Base-by-base conservation (phyloP, 2,113 vertebrate species). In the Diphyllodes magnificus region DNA sequence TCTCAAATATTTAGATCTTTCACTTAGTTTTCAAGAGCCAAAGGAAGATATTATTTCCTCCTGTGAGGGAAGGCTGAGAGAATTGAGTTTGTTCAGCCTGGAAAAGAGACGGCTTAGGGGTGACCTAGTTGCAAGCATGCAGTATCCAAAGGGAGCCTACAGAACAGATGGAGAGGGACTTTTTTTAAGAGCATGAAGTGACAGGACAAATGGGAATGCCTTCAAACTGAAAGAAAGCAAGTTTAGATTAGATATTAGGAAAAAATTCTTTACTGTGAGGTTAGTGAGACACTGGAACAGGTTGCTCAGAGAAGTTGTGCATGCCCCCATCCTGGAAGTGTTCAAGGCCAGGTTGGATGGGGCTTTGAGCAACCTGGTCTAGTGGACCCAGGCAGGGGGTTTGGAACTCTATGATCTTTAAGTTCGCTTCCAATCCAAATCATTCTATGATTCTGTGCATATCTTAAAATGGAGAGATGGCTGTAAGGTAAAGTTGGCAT, bases 401-500 rank as follows among this genome's bases (percentile, higher is more conserved):
- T 35, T 82, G 47, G 33, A 59, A n/a, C 27, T 59, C 28, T 17
- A 0, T 47, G 24, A 13, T 42, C 30, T 61, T 40, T 76, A 61
- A 35, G 18, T 4, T 40, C 14, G 3, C 21, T 54, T 76, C 21
- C 54, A 89, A 23, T 15, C 37, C 31, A 56, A 56, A 35, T 35
- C 1, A 5, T 66, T 66, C 25, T 27, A 4, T 76, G 27, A 24
- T 24, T 39, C 37, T 30, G 1, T 53, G 15, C 3, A 8, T 19
- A 12, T 85, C 49, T 79, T 70, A 71, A 90, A 93, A 84, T 75
- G 45, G 71, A 79, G 87, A 96, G 40, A 66, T 33, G 11, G 14
- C 44, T 93, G 84, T 92, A 54, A 92, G 87, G 68, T 89, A 72
- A 73, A 88, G 18, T 50, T 79, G 68, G 28, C 83, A 64, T 59